Percentiles rank a stretch among this genome's conserved stretches.
These are phyloP conservation scores for Ambastaia sidthimunki DNA, from an alignment of 2,797 vertebrate genomes.

Conservation along the genomic window DNA sequence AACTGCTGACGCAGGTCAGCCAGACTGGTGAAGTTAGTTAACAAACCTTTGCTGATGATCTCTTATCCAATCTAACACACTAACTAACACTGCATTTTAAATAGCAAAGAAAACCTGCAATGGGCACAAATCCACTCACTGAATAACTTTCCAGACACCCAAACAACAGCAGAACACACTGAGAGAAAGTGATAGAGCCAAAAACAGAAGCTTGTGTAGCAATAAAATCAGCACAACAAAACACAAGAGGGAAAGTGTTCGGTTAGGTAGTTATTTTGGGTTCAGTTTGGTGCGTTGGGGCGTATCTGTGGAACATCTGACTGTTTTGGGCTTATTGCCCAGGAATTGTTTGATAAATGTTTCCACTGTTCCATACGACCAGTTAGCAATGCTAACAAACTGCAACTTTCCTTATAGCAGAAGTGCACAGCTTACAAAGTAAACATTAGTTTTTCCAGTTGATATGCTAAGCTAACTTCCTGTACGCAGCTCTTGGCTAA, in stretches of 20 bases:
- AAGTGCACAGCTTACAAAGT: not conserved
- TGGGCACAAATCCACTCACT: not conserved
- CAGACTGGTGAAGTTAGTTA: no score
- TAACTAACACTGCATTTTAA: not conserved
- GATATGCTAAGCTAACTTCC: no score
- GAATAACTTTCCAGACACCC: not conserved
- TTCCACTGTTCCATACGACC: slow-evolving; percentile 44
- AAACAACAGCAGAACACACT: not conserved
- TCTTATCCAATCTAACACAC: no score
- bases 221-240: slow-evolving; percentile 14
- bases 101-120: not conserved
- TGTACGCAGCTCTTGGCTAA: slow-evolving; percentile 2
- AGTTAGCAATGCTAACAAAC: slow-evolving; percentile 51
- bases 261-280: slow-evolving; percentile 12
- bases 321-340: slow-evolving; percentile 31
- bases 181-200: not conserved
- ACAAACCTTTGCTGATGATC: no score
- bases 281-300: slow-evolving; percentile 2
- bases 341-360: slow-evolving; percentile 10
- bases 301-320: slow-evolving; percentile 21
- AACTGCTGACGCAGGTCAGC: no score
- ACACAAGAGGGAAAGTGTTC: not conserved
- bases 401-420: not conserved
- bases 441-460: not conserved
- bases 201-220: not conserved